Base-by-base conservation (phyloP, 2,888 invertebrate species). In the Rapana venosa region DNA sequence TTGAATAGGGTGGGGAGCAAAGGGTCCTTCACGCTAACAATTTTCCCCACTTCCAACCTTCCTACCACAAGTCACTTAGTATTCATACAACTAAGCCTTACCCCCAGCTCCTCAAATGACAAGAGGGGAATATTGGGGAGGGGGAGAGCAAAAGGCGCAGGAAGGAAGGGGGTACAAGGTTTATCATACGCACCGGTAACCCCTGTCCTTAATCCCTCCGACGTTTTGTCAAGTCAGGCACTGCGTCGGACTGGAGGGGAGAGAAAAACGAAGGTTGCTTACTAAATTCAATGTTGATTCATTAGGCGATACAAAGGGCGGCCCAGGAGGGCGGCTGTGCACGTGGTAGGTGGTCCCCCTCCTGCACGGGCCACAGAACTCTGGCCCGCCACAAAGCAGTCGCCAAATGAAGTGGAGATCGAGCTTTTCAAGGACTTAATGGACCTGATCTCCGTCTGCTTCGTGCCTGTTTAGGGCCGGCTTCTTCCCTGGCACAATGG, bases 181-280 rank as follows among this genome's bases (percentile, higher is more conserved):
- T 85, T 58, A 85, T 61, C 85, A 85, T 58, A 58, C 58, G 30
- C 85, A 61, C 85, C 56, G 58, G 85, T 85, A 85, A 36, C 61
- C 58, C 85, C 85, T 22, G 74, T 6, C 85, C 30, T 36, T 85
- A 85, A 85, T 85, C 84, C 36, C 8, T 30, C 5, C 58, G 17
- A 26, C 61, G 58, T 85, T 58, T 85, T 85, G 58, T 85, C 30
- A 58, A 58, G 85, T 85, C 85, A 85, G 85, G 85, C 85, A 5
- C 85, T 30, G 58, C 26, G 56, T 20, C 58, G 30, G 30, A 85
- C 26, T 26, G 15, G 30, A 85, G 36, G 0, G 85, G 85, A n/a
- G 2, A 85, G 85, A 58, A 85, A 85, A 35, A 85, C 58, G 85
- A 85, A 58, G 8, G 36, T 83, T 47, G 83, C 47, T 83, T 83